Base-by-base conservation (phyloP, 2,797 vertebrate species). In the Pseudomugil gertrudae region DNA sequence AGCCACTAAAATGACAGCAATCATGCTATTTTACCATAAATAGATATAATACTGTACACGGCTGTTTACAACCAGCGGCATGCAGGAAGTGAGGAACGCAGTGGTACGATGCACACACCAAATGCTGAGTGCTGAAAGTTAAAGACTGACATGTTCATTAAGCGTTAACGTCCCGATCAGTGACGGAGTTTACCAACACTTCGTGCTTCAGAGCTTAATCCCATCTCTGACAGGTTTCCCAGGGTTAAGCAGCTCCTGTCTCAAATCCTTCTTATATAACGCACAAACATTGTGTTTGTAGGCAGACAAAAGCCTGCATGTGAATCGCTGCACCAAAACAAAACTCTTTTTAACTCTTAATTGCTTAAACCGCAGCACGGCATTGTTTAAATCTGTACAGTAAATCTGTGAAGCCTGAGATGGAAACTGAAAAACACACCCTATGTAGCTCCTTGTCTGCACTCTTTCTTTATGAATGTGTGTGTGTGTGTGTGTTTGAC, bases 211-310 rank as follows among this genome's bases (percentile, higher is more conserved):
- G 38, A 1, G 57, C 56, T 76, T 76, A 86, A 82, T 84, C 84
- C 76, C 70, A 76, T 83, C 85, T 35, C 65, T 35, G 73, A 64
- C 69, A 78, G 84, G 80, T 84, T 80, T 86, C 64, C 56, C 19
- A 0, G 83, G 86, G 87, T 89, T 90, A 91, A 65, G 56, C 55
- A 26, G 64, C 73, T 66, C 58, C 77, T 36, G 74, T 76, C 60
- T 69, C 2, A 5, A 85, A 81, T 81, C 79, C 80, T 38, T 57
- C 68, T 90, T 88, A 90, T 68, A 72, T 83, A 90, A 90, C 66
- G 43, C 67, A 48, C 58, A 63, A 2, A 54, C 24, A 53, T 33
- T 62, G 30, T 52, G 38, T 53, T 27, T 24, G 23, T 36, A 33
- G 5, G 30, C 13, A 40, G 23, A 47, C 11, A 69, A 11, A 30